These are phyloP conservation scores for Vulpes lagopus DNA, from an alignment of 2,113 vertebrate species.

Conservation along the genomic window DNA sequence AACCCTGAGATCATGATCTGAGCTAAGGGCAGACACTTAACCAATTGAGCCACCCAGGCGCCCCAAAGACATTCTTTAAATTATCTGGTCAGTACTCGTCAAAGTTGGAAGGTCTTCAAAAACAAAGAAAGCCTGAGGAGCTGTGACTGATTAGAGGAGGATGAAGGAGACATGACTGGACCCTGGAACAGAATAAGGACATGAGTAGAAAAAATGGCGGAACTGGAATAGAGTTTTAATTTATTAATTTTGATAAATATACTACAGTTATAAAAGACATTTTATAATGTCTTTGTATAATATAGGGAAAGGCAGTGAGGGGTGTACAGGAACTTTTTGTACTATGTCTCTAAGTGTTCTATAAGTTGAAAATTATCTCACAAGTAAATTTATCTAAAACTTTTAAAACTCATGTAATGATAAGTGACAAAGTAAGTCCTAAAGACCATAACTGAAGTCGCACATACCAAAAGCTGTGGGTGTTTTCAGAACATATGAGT, in stretches of 20 bases:
- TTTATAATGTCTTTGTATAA: too few relatives aligned
- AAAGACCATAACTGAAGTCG: background rate
- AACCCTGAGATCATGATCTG: background rate
- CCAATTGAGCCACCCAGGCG: background rate
- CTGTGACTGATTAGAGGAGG: background rate
- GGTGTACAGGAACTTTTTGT: background rate
- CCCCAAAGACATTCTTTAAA: background rate
- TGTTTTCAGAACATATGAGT: background rate
- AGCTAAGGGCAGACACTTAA: background rate
- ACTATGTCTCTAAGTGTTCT: background rate
- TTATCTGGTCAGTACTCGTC: background rate
- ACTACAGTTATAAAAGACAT: background rate
- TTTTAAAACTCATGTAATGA: background rate
- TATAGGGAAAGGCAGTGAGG: background rate
- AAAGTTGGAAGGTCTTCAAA: background rate
- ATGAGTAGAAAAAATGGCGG: background rate
- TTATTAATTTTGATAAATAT: background rate
- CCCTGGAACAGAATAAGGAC: background rate
- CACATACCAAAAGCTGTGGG: background rate
- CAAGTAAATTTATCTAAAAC: background rate
- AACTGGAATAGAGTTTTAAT: background rate
- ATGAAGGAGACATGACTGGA: background rate
- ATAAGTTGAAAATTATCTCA: conserved; percentile 3
- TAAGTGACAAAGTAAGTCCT: background rate
- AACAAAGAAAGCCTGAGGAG: background rate